These are phyloP conservation scores for Darevskia nairensis DNA, from an alignment of 2,797 vertebrate genomes.

Conservation along the genomic window DNA sequence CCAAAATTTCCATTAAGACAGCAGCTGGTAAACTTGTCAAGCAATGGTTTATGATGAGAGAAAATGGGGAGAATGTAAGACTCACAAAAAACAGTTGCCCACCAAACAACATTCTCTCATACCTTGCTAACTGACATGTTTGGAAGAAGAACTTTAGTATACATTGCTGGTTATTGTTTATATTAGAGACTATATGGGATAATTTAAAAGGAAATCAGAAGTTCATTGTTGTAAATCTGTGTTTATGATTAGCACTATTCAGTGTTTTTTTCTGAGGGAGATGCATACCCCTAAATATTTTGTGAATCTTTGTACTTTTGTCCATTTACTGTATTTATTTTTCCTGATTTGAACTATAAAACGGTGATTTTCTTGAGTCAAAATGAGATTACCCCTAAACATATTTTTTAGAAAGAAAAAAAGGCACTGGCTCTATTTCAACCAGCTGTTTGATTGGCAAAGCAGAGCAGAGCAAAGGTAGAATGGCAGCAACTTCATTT, in stretches of 20 bases:
- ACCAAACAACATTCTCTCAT: background rate
- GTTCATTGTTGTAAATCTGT: background rate
- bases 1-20: background rate
- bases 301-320: too few species aligned
- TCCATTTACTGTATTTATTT: too few species aligned
- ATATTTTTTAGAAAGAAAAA: too few species aligned
- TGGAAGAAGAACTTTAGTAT: background rate
- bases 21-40: background rate
- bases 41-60: background rate
- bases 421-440: background rate
- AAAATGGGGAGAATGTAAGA: background rate
- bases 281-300: too few species aligned
- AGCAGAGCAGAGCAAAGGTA: background rate
- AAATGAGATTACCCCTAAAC: too few species aligned
- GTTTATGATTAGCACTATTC: conserved; percentile 1
- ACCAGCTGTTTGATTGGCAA: conserved; percentile 15
- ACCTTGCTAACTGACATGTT: background rate
- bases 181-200: conserved; percentile 1
- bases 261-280: too few species aligned
- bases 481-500: conserved; percentile 10
- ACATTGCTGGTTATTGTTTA: background rate
- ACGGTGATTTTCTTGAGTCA: too few species aligned
- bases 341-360: too few species aligned
- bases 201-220: conserved; percentile 15
- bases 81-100: background rate